These are phyloP conservation scores for Mnemiopsis leidyi DNA, from an alignment of 37 sponge, comb jelly and placozoan genomes.

Conservation along the genomic window DNA sequence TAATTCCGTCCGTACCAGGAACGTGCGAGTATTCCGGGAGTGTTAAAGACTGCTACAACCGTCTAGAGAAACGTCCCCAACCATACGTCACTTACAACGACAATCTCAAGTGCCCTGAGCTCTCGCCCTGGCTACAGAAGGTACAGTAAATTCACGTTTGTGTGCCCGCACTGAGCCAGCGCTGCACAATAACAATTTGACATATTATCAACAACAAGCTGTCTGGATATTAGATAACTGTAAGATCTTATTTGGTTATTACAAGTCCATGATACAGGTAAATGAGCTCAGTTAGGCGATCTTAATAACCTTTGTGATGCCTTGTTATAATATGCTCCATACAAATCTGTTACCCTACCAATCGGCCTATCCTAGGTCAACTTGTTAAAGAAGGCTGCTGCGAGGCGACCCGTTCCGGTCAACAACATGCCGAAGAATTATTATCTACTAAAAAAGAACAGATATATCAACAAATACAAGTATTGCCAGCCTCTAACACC, in stretches of 20 bases:
- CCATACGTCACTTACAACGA: not conserved
- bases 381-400: not conserved
- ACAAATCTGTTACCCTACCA: no score
- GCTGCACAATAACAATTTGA: no score
- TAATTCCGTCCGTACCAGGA: not conserved
- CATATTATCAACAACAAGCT: no score
- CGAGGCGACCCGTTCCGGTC: not conserved
- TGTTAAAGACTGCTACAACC: not conserved
- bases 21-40: not conserved
- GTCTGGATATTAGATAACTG: no score
- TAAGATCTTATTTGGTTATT: no score
- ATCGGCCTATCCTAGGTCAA: not conserved
- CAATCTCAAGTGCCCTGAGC: not conserved
- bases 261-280: no score
- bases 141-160: not conserved
- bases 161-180: not conserved
- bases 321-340: no score
- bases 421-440: not conserved
- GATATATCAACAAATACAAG: not conserved
- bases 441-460: not conserved
- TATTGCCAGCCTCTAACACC: not conserved
- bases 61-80: not conserved
- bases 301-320: no score
- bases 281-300: no score
- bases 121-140: not conserved